Conservation (phyloP, 2,113 vertebrate species). For the Oreochromis aureus region DNA sequence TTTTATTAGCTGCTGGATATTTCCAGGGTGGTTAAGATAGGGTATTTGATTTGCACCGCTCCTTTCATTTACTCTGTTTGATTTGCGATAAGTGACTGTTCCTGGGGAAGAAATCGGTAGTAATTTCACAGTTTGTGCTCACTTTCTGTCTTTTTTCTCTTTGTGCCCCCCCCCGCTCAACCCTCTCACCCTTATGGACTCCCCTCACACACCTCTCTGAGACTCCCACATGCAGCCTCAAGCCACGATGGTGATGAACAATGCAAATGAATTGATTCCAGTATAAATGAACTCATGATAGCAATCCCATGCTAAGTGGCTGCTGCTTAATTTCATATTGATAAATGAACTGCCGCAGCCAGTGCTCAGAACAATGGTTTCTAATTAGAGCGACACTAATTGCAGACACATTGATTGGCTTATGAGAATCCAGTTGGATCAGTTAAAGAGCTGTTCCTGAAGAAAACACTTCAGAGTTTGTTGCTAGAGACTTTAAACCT, state of each 20-base stretch:
- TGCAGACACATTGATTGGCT: conserved; percentile 54
- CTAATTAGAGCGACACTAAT: conserved; percentile 61
- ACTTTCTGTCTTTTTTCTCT: background rate
- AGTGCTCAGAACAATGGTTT: conserved; percentile 53
- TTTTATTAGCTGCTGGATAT: conserved; percentile 48
- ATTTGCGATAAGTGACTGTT: conserved; percentile 55
- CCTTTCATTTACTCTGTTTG: conserved; percentile 52
- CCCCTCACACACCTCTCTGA: background rate
- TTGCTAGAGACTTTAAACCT: background rate
- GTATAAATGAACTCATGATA: conserved; percentile 56
- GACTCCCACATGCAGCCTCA: background rate
- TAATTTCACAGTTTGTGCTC: conserved; percentile 47
- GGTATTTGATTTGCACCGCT: conserved; percentile 48
- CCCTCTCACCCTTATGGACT: background rate
- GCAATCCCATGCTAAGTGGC: conserved; percentile 59
- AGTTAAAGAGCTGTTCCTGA: background rate
- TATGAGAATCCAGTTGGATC: conserved; percentile 1
- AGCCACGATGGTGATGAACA: conserved; percentile 10
- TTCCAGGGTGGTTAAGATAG: conserved; percentile 37
- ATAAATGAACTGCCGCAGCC: conserved; percentile 48
- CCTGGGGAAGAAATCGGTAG: conserved; percentile 19
- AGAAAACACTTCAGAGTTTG: background rate
- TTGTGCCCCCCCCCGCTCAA: background rate
- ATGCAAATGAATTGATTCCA: conserved; percentile 58
- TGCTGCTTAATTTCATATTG: conserved; percentile 67